phyloP scores from a whole-genome alignment of 1,140 invertebrate species.

The Lordiphosa clarofinis region DNA sequence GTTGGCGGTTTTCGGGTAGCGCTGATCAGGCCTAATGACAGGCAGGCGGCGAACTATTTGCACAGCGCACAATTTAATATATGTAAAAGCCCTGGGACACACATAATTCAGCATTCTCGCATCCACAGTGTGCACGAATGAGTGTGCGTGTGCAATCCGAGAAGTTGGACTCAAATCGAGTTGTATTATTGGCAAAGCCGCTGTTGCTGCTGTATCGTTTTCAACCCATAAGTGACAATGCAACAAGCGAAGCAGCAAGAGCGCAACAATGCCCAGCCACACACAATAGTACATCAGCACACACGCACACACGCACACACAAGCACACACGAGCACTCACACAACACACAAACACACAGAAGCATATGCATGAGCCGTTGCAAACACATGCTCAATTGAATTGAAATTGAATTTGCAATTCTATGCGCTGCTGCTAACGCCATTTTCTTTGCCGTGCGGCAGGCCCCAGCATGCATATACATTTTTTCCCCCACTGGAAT shows the following conservation, averaged over 20 bases:
- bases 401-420: conserved; percentile 78
- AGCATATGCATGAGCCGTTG: conserved; percentile 63
- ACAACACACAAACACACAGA: conserved; percentile 13
- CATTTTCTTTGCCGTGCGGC: conserved; percentile 66
- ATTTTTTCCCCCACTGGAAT: conserved; percentile 29
- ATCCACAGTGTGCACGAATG: neutral
- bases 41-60: neutral
- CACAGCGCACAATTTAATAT: conserved; percentile 21
- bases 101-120: conserved; percentile 28
- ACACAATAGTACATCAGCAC: conserved; percentile 31
- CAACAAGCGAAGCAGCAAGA: conserved; percentile 62
- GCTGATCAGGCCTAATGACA: neutral
- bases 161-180: conserved; percentile 28
- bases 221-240: conserved; percentile 60
- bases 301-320: conserved; percentile 13
- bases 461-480: conserved; percentile 29
- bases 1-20: conserved; percentile 17
- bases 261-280: conserved; percentile 50
- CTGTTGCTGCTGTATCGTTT: conserved; percentile 52
- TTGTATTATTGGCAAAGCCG: conserved; percentile 47
- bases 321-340: conserved; percentile 10
- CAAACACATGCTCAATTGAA: conserved; percentile 78
- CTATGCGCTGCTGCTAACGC: conserved; percentile 73
- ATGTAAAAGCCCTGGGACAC: conserved; percentile 6
- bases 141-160: conserved; percentile 11